A percentile compares a stretch with the other conserved stretches of the same genome.
phyloP scores from a whole-genome alignment of 2,113 vertebrate species.

The Bombycilla garrulus region DNA sequence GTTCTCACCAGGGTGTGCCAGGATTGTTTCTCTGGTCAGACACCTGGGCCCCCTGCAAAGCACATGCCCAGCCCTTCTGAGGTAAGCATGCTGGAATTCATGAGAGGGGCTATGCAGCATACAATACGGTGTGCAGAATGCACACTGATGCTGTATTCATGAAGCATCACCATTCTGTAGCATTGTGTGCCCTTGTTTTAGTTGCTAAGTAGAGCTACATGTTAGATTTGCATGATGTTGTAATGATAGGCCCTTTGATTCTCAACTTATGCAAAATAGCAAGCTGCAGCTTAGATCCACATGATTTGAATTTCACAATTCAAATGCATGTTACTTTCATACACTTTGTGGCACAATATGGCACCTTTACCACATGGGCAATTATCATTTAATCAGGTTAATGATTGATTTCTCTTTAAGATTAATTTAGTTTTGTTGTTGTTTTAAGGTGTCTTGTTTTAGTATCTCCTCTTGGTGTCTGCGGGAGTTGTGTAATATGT shows the following conservation, averaged over 20 bases:
- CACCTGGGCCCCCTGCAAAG: neutral
- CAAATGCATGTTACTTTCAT: neutral
- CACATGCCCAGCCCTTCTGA: neutral
- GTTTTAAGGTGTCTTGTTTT: constrained; percentile 37
- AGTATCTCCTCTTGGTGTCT: constrained; percentile 14
- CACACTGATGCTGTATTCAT: neutral
- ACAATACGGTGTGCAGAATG: neutral
- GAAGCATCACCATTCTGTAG: neutral
- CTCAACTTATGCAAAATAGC: neutral
- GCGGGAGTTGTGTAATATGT: neutral
- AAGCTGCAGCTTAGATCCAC: neutral
- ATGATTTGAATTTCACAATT: neutral
- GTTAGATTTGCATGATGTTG: neutral
- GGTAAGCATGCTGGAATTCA: neutral
- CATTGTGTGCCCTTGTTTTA: neutral
- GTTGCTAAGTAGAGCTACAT: neutral
- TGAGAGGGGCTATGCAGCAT: neutral
- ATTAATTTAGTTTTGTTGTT: constrained; percentile 2
- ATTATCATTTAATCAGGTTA: constrained; percentile 21
- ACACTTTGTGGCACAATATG: neutral
- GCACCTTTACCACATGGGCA: neutral
- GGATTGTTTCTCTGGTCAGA: neutral
- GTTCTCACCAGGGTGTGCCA: accelerated
- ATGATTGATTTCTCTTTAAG: constrained; percentile 13
- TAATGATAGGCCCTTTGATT: neutral